Percentiles rank a stretch among this genome's conserved stretches.
Evolutionary conservation across 2,888 invertebrate genomes (phyloP).

Genomic region (Andrena praecox): DNA sequence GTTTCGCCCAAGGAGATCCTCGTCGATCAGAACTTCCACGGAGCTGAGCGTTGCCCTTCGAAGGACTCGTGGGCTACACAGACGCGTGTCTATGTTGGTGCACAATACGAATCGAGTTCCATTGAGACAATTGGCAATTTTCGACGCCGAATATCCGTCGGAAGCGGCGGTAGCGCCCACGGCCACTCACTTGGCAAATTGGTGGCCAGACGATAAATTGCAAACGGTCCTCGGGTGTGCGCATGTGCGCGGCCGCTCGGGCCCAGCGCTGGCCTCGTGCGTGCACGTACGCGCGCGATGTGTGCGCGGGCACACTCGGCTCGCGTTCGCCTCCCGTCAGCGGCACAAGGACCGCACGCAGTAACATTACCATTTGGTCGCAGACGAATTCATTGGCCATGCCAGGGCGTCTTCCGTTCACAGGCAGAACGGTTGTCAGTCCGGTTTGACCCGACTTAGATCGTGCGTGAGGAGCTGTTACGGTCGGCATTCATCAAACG

Average conservation of each 20-base stretch:
- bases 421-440: slow-evolving; percentile 81
- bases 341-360: slow-evolving; percentile 80
- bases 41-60: slow-evolving; percentile 47
- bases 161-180: slow-evolving; percentile 80
- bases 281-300: slow-evolving; percentile 26
- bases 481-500: slow-evolving; percentile 71
- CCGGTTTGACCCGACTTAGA: slow-evolving; percentile 75
- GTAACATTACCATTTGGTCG: slow-evolving; percentile 81
- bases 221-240: slow-evolving; percentile 72
- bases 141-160: slow-evolving; percentile 83
- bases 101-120: slow-evolving; percentile 79
- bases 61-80: slow-evolving; percentile 48
- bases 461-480: slow-evolving; percentile 71
- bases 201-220: slow-evolving; percentile 82
- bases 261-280: slow-evolving; percentile 31
- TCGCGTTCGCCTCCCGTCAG: slow-evolving; percentile 58
- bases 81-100: slow-evolving; percentile 66
- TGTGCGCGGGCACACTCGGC: slow-evolving; percentile 35
- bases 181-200: slow-evolving; percentile 81
- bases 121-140: slow-evolving; percentile 84
- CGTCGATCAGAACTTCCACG: slow-evolving; percentile 4
- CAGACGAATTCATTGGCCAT: slow-evolving; percentile 83
- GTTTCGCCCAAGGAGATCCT: not conserved
- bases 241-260: slow-evolving; percentile 2
- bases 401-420: slow-evolving; percentile 82